phyloP scores from a whole-genome alignment of 2,113 vertebrate species.

The Acanthisitta chloris region DNA sequence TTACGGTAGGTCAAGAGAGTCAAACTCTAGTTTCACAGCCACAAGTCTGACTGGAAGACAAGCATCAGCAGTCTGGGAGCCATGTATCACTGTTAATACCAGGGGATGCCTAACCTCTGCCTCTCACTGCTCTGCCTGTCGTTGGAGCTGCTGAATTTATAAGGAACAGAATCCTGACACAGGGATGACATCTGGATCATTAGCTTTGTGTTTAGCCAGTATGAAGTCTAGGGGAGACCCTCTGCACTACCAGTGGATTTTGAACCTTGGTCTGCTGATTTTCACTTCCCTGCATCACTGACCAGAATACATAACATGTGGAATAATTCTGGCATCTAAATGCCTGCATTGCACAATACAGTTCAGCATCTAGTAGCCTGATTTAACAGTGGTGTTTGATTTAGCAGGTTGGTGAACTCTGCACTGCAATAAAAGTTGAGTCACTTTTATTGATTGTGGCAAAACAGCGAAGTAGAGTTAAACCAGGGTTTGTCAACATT shows the following conservation, averaged over 20 bases:
- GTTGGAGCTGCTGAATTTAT: not conserved
- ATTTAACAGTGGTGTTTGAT: not conserved
- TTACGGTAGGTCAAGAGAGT: not conserved
- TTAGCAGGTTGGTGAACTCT: constrained; percentile 25
- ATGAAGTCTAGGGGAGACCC: not conserved
- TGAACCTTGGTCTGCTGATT: not conserved
- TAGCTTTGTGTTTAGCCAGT: not conserved
- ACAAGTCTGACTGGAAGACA: not conserved
- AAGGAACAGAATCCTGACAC: not conserved
- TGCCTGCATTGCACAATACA: not conserved
- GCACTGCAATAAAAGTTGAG: not conserved
- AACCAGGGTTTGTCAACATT: not conserved
- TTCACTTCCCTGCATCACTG: not conserved
- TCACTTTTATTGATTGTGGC: not conserved
- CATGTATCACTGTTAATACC: not conserved
- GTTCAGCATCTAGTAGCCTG: not conserved
- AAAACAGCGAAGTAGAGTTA: not conserved
- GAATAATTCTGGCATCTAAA: not conserved
- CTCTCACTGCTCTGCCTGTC: not conserved
- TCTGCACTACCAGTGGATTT: not conserved
- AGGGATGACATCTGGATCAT: not conserved
- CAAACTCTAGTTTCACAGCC: not conserved
- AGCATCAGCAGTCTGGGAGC: not conserved
- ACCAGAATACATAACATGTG: not conserved
- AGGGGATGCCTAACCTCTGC: not conserved